Conservation (phyloP, 2,888 invertebrate species). For the Noctua janthina region DNA sequence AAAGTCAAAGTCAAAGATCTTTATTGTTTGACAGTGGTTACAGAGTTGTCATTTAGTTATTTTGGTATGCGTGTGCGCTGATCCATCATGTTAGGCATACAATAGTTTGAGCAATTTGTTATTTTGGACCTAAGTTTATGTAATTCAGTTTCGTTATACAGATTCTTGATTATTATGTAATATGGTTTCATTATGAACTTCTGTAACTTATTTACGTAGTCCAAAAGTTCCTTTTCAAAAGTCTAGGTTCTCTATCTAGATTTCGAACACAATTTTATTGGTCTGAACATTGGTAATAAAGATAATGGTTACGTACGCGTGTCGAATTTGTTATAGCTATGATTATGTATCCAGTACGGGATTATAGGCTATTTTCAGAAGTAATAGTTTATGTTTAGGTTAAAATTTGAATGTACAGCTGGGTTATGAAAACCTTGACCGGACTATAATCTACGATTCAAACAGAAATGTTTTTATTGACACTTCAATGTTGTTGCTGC, state of each 20-base stretch:
- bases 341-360: conserved; percentile 27
- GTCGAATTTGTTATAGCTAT: conserved; percentile 42
- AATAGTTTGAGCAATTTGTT: too few relatives aligned
- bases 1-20: too few relatives aligned
- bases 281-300: conserved; percentile 29
- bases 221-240: conserved; percentile 2
- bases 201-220: neutral
- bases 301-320: conserved; percentile 27
- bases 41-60: too few relatives aligned
- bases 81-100: too few relatives aligned
- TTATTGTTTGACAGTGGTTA: too few relatives aligned
- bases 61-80: too few relatives aligned
- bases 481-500: neutral
- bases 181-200: neutral
- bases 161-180: neutral
- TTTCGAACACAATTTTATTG: conserved; percentile 37
- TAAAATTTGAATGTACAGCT: neutral
- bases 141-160: too few relatives aligned
- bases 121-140: too few relatives aligned
- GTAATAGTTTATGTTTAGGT: neutral
- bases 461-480: neutral
- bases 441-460: neutral
- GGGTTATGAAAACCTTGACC: neutral
- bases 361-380: neutral
- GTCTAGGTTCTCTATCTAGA: conserved; percentile 6